These are phyloP conservation scores for Lanistes nyassanus DNA, from an alignment of 1,140 invertebrate species.

Conservation along the genomic window DNA sequence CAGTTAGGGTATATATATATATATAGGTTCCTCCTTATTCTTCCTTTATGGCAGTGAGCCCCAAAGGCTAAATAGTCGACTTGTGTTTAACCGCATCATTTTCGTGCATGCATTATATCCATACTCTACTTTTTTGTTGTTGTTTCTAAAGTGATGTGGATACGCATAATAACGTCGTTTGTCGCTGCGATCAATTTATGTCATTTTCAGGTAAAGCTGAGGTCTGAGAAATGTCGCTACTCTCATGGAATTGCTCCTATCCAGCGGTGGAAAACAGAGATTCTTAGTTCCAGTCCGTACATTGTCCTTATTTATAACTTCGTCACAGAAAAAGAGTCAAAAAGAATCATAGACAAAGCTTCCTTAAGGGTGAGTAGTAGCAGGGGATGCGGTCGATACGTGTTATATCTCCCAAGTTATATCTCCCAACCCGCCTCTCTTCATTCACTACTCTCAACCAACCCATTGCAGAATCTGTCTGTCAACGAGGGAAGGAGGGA, in stretches of 20 bases:
- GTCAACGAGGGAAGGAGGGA: too few relatives aligned
- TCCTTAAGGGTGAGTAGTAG: background rate
- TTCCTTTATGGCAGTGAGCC: too few relatives aligned
- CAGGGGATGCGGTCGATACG: background rate
- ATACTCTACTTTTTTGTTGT: too few relatives aligned
- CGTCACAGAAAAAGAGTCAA: conserved; percentile 17
- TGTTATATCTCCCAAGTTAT: too few relatives aligned
- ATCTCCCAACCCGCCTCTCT: too few relatives aligned
- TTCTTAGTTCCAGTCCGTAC: conserved; percentile 11
- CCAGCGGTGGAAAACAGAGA: conserved; percentile 19
- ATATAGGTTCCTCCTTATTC: too few relatives aligned
- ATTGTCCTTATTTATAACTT: conserved; percentile 15
- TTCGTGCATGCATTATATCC: too few relatives aligned
- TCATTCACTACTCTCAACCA: too few relatives aligned
- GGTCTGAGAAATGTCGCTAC: conserved; percentile 9
- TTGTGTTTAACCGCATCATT: too few relatives aligned
- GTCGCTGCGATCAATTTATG: background rate
- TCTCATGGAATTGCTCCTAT: background rate
- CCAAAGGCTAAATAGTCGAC: too few relatives aligned
- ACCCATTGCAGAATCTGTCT: too few relatives aligned
- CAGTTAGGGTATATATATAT: too few relatives aligned
- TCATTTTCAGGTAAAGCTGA: background rate
- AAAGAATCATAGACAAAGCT: conserved; percentile 7
- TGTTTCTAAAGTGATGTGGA: background rate
- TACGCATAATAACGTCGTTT: background rate